These are phyloP conservation scores for Talpa occidentalis DNA, from an alignment of 2,113 vertebrate genomes.

Conservation along the genomic window DNA sequence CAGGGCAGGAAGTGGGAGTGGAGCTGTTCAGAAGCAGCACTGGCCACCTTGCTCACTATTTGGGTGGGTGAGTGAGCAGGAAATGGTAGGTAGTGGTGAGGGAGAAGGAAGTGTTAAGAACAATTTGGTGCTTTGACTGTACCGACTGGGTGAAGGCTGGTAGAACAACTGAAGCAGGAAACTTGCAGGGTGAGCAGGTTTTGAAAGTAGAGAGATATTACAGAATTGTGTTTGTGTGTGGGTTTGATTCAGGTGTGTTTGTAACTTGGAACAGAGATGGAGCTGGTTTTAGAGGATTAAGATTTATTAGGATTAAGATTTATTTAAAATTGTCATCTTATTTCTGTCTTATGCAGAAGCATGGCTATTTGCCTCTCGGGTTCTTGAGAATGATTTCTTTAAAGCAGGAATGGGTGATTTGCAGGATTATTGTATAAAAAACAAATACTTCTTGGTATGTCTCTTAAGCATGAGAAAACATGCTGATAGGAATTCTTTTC, in stretches of 20 bases:
- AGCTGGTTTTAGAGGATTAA: background rate
- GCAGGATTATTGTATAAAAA: background rate
- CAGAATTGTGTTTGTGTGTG: background rate
- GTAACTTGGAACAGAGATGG: background rate
- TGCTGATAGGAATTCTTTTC: constrained; percentile 11
- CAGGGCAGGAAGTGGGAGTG: background rate
- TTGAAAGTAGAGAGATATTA: background rate
- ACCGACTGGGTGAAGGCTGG: background rate
- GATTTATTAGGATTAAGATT: background rate
- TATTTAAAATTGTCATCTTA: background rate
- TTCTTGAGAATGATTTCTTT: background rate
- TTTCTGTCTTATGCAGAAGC: constrained; percentile 1
- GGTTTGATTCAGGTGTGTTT: background rate
- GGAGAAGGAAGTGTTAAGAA: background rate
- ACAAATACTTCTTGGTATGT: background rate
- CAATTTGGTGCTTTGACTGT: background rate
- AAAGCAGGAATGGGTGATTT: background rate
- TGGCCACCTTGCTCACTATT: too few species aligned
- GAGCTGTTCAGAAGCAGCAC: background rate
- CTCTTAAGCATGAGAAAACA: background rate
- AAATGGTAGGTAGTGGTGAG: background rate
- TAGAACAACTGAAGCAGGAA: background rate
- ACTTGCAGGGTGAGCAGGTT: background rate
- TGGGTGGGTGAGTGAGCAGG: background rate
- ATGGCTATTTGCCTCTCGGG: background rate